phyloP scores from a whole-genome alignment of 23 tunicate species.

The Oikopleura albicans region DNA sequence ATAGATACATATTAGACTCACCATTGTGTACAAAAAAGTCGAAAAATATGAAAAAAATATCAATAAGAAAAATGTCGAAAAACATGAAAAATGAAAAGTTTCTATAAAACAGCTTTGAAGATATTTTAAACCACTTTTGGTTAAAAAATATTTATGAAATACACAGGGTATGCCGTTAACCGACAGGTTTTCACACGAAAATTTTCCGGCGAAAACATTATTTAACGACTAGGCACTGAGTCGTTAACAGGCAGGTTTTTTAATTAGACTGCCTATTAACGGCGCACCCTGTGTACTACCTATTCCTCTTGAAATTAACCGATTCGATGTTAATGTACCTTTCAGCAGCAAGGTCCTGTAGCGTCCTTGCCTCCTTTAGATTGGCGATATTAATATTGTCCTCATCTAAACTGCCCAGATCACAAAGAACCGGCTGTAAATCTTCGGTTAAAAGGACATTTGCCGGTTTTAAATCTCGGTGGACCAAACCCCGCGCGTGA shows the following conservation, averaged over 20 bases:
- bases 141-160: too few species aligned
- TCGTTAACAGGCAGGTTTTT: too few species aligned
- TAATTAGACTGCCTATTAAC: too few species aligned
- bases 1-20: background rate
- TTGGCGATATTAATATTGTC: constrained; percentile 39
- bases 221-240: too few species aligned
- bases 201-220: too few species aligned
- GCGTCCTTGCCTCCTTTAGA: constrained; percentile 41
- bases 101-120: too few species aligned
- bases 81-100: too few species aligned
- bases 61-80: too few species aligned
- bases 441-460: constrained; percentile 54
- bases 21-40: background rate
- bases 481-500: background rate
- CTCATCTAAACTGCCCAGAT: constrained; percentile 48
- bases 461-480: constrained; percentile 72
- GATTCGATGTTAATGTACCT: background rate
- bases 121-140: too few species aligned
- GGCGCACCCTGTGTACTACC: too few species aligned
- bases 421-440: constrained; percentile 57
- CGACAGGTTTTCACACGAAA: too few species aligned
- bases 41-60: background rate
- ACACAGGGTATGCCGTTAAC: too few species aligned
- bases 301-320: background rate
- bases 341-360: constrained; percentile 27